Evolutionary conservation across 1,140 invertebrate genomes (phyloP), one percentile per base, ranked within the genome.

Genomic region (Drosophila arawakana): DNA sequence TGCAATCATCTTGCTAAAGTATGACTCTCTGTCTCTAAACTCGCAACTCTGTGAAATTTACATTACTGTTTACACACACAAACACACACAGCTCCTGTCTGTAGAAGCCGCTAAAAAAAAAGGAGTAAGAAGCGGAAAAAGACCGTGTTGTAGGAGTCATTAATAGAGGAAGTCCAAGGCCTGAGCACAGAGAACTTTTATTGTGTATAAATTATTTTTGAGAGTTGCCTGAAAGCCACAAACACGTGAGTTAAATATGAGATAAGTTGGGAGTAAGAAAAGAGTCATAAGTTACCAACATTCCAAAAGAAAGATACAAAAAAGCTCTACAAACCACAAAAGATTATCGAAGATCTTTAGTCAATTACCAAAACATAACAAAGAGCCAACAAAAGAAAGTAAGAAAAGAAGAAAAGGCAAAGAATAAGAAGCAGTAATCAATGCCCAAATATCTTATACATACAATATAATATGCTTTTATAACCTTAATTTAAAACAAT

Each of bases 401-500:
- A 52, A 39, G 35, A 15, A 50, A 30, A 10, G 35, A 34, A 34
- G 9, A n/a, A 44, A 21, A 58, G 13, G 11, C 7, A 54, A n/a
- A 41, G n/a, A 39, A 74, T 21, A 3, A 18, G 2, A 55, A 25
- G 43, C 30, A 57, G 44, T 10, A 25, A 37, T 8, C 41, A 44
- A 46, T 37, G 6, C n/a, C 25, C 49, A n/a, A 39, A 18, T 35
- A 2, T 37, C 3, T 55, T 39, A 37, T 55, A 50, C 21, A 43
- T 63, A 18, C 18, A 37, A 18, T 37, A 8, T 41, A 15, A 30
- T 30, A 30, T 30, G 41, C 49, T 63, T 11, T 71, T 54, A 54
- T 46, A 60, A 76, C 59, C 67, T 21, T 30, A 69, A 80, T 82
- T 60, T 80, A 82, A 83, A 80, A 77, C 49, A 88, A 83, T 80